Conservation (phyloP, 2,113 vertebrate species). For the Felis catus region DNA sequence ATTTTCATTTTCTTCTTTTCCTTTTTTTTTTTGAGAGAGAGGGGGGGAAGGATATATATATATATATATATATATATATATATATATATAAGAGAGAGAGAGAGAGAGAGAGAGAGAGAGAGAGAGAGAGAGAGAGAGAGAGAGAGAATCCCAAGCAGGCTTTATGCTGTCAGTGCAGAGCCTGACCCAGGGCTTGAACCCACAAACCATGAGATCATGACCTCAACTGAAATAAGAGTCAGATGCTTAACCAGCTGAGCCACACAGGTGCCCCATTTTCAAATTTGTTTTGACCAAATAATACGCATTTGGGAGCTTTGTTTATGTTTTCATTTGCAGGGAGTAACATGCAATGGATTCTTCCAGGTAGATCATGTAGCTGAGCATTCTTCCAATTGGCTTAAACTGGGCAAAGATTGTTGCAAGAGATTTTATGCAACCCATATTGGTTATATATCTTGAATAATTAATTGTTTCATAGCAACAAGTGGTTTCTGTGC, state of each 20-base stretch:
- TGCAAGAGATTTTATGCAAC: background rate
- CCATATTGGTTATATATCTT: background rate
- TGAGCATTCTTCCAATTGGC: background rate
- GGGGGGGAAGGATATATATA: too few species aligned
- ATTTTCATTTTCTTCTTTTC: background rate
- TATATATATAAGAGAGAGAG: too few species aligned
- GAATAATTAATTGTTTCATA: conserved; percentile 2
- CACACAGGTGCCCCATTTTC: background rate
- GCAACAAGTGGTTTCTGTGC: background rate
- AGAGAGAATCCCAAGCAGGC: too few species aligned
- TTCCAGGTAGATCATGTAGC: background rate
- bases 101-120: too few species aligned
- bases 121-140: too few species aligned
- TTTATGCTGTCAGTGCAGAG: too few species aligned
- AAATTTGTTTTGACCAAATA: background rate
- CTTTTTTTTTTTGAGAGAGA: background rate
- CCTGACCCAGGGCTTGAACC: too few species aligned
- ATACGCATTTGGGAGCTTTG: background rate
- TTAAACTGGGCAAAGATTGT: background rate
- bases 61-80: too few species aligned
- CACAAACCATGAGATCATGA: too few species aligned
- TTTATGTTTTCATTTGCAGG: background rate
- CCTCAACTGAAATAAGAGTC: too few species aligned
- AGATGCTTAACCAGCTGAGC: too few species aligned
- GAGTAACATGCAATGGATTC: background rate